phyloP scores from a whole-genome alignment of 2,113 vertebrate genomes.

The Capreolus pygargus region DNA sequence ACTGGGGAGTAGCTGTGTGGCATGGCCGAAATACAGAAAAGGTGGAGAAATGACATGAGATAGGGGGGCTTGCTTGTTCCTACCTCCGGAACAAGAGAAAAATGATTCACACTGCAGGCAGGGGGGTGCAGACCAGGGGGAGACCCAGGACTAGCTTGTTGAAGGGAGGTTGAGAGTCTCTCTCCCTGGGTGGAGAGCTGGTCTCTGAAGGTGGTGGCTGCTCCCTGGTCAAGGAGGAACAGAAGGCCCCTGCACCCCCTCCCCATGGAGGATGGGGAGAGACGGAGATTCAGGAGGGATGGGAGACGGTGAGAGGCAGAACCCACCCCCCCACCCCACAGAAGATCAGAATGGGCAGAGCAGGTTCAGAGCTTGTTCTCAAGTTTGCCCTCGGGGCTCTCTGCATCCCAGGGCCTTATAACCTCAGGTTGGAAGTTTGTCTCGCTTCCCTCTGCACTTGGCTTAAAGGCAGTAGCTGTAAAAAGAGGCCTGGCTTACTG shows the following conservation, averaged over 20 bases:
- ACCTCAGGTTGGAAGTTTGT: too few species aligned
- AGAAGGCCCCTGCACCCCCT: background rate
- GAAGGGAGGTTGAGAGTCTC: background rate
- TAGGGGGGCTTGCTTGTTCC: background rate
- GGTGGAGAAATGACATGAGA: background rate
- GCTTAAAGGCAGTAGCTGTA: background rate
- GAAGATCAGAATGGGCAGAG: accelerated
- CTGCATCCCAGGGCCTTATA: accelerated
- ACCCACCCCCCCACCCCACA: too few species aligned
- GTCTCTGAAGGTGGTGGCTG: background rate
- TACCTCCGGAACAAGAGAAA: background rate
- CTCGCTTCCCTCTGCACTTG: background rate
- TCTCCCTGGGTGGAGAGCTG: background rate
- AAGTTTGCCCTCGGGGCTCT: accelerated
- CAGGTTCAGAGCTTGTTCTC: accelerated
- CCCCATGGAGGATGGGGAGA: background rate
- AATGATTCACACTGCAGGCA: background rate
- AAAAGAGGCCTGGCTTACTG: background rate
- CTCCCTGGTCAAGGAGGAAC: background rate
- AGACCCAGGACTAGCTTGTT: background rate
- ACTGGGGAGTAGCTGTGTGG: accelerated
- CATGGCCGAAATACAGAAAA: background rate
- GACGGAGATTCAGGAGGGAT: background rate
- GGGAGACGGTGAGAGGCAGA: background rate
- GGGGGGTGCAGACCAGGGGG: background rate